Evolutionary conservation across 2,113 vertebrate species (phyloP).

Genomic region (Serilophus lunatus): DNA sequence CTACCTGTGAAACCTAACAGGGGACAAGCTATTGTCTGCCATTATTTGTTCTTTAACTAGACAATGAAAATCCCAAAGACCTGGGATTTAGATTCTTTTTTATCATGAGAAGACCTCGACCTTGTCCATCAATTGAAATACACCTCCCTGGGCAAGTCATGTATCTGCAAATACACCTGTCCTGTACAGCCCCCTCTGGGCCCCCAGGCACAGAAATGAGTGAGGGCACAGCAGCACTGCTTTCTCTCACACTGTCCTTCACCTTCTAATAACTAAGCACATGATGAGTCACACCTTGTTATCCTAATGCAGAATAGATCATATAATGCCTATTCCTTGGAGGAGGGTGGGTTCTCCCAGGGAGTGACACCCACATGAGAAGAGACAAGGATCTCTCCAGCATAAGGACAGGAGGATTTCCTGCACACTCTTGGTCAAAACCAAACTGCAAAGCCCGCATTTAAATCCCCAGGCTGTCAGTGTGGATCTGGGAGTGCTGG

Average conservation of each 20-base stretch:
- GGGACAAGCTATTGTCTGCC: not conserved
- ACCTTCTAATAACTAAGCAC: not conserved
- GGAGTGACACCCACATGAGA: not conserved
- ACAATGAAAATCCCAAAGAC: not conserved
- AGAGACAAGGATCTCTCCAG: not conserved
- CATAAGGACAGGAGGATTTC: not conserved
- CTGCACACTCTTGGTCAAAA: not conserved
- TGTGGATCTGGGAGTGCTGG: not conserved
- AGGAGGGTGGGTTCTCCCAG: not conserved
- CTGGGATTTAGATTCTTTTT: not conserved
- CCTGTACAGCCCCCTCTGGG: not conserved
- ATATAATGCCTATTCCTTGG: not conserved
- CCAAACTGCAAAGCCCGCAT: not conserved
- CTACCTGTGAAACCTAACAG: not conserved
- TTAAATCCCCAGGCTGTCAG: not conserved
- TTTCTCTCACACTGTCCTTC: not conserved
- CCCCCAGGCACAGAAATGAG: not conserved
- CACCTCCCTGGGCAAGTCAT: not conserved
- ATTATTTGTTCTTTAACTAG: not conserved
- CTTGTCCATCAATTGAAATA: not conserved
- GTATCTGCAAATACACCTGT: not conserved
- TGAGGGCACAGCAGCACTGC: not conserved
- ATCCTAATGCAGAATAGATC: rapidly evolving
- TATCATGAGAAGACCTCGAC: not conserved
- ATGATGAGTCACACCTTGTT: not conserved